A percentile compares a stretch with the other conserved stretches of the same genome.
Evolutionary conservation across 1,140 invertebrate genomes (phyloP).

Genomic region (Sipha flava): DNA sequence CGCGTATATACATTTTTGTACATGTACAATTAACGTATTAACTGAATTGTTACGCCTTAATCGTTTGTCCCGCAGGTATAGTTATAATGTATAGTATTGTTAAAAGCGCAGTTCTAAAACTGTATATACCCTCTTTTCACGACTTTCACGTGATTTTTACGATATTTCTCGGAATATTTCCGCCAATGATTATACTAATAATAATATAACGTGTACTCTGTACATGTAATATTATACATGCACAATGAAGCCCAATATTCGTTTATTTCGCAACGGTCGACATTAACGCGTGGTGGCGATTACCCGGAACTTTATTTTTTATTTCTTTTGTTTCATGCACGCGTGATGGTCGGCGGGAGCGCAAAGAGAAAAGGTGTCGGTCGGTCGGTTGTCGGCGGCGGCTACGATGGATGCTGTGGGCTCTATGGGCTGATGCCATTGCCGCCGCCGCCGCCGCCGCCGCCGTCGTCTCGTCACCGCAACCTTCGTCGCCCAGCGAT

Average conservation of each 20-base stretch:
- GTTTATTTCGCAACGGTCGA: background rate
- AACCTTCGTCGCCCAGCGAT: background rate
- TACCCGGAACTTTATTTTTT: conserved; percentile 1
- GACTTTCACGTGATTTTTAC: background rate
- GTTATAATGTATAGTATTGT: no score
- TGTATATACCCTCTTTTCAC: no score
- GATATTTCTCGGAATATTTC: background rate
- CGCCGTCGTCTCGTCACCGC: no score
- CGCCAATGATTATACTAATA: no score
- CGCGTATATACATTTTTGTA: background rate
- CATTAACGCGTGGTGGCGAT: background rate
- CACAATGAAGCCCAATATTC: background rate
- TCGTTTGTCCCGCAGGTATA: no score
- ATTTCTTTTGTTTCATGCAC: background rate
- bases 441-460: background rate
- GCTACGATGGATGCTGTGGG: no score
- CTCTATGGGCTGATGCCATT: background rate
- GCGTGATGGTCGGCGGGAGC: background rate
- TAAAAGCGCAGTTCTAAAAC: no score
- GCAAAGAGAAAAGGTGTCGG: background rate
- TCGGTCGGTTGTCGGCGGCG: background rate
- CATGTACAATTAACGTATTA: background rate
- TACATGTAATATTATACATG: background rate
- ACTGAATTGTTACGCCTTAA: no score
- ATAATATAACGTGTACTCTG: no score